Conservation (phyloP, 1,140 invertebrate species). For the Cryptotermes secundus region DNA sequence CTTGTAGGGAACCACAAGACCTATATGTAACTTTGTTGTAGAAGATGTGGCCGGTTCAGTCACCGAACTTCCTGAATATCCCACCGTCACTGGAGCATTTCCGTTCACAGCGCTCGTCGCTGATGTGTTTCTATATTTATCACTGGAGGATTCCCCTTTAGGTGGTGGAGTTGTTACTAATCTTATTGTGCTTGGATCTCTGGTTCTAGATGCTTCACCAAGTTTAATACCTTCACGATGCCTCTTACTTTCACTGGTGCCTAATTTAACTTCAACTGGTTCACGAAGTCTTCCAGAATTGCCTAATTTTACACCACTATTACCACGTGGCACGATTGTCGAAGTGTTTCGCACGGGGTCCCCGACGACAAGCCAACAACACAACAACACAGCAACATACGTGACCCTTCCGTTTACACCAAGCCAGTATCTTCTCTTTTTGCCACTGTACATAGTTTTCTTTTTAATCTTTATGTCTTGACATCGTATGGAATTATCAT, state of each 20-base stretch:
- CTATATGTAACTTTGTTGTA: not conserved
- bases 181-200: not conserved
- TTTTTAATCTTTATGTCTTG: too few species aligned
- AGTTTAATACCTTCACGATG: not conserved
- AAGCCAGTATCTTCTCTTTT: not conserved
- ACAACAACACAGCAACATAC: not conserved
- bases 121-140: not conserved
- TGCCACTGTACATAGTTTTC: not conserved
- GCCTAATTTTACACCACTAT: not conserved
- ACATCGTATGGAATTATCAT: too few species aligned
- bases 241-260: not conserved
- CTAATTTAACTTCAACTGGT: not conserved
- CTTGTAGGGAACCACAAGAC: not conserved
- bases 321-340: not conserved
- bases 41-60: not conserved
- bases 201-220: not conserved
- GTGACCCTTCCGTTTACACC: not conserved
- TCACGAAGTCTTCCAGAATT: not conserved
- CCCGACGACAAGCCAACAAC: not conserved
- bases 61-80: not conserved
- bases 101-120: not conserved
- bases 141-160: not conserved
- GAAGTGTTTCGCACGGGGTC: not conserved
- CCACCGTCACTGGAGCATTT: not conserved
- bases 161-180: not conserved